A percentile compares a stretch with the other conserved stretches of the same genome.
These are phyloP conservation scores for Bergia puertoricense DNA, from an alignment of 92 coral and sea anemone species.

Conservation along the genomic window DNA sequence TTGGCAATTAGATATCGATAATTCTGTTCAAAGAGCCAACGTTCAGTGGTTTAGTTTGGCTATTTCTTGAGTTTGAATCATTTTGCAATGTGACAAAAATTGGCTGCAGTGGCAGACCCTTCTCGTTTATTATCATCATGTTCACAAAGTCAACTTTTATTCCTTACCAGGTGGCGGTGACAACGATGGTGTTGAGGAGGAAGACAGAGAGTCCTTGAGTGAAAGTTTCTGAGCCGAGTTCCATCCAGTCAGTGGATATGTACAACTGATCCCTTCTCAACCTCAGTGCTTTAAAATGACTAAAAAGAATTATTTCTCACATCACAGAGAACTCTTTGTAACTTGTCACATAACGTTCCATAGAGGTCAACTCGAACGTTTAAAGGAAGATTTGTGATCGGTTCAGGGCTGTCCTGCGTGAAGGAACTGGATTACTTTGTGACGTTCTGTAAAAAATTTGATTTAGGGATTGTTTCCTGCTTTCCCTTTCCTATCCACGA, in stretches of 20 bases:
- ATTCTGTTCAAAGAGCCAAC: too few relatives aligned
- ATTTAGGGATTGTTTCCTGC: too few relatives aligned
- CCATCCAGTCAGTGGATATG: background rate
- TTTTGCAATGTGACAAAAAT: too few relatives aligned
- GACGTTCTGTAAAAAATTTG: background rate
- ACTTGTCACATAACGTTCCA: background rate
- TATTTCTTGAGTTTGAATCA: too few relatives aligned
- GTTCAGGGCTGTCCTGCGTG: too few relatives aligned
- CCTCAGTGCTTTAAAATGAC: background rate
- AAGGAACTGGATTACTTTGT: too few relatives aligned
- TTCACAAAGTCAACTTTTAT: background rate
- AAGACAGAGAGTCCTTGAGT: slow-evolving; percentile 59
- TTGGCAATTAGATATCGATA: too few relatives aligned
- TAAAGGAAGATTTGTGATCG: too few relatives aligned
- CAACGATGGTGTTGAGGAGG: slow-evolving; percentile 37
- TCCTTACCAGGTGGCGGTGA: slow-evolving; percentile 44
- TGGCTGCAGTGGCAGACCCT: too few relatives aligned
- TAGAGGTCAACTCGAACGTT: background rate
- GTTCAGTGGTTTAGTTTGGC: too few relatives aligned
- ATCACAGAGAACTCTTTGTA: background rate
- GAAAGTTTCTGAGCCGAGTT: slow-evolving; percentile 52
- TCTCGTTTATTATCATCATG: too few relatives aligned
- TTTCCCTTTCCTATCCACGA: too few relatives aligned
- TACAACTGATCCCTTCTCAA: background rate
- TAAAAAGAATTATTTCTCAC: background rate